Evolutionary conservation across 2,797 vertebrate genomes (phyloP).

Genomic region (Perodicticus potto): DNA sequence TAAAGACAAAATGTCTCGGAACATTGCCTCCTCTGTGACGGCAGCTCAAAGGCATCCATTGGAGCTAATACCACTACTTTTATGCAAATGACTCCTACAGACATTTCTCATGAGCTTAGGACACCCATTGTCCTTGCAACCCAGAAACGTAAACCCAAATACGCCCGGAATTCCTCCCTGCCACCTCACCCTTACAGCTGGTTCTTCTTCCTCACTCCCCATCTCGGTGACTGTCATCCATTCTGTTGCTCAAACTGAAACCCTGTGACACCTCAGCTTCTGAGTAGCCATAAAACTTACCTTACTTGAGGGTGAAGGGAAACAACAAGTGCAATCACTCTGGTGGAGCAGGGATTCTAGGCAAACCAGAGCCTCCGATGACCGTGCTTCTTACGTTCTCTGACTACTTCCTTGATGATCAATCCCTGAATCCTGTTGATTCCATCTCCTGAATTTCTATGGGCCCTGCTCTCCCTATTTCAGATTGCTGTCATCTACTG

Average conservation of each 20-base stretch:
- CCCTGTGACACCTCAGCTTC: background rate
- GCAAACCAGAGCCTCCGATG: background rate
- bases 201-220: background rate
- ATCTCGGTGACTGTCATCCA: background rate
- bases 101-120: background rate
- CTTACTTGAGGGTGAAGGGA: background rate
- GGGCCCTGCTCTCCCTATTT: background rate
- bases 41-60: background rate
- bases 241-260: background rate
- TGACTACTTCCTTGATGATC: background rate
- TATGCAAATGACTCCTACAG: background rate
- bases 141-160: background rate
- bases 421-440: background rate
- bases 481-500: background rate
- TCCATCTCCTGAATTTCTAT: background rate
- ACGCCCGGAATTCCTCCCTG: background rate
- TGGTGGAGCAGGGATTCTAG: background rate
- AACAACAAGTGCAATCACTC: background rate
- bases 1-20: slow-evolving; percentile 21
- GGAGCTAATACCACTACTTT: background rate
- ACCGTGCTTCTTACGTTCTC: background rate
- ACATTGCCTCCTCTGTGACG: background rate
- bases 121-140: background rate
- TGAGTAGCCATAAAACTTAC: background rate
- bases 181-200: background rate